These are phyloP conservation scores for Ctenopoma multispine DNA, from an alignment of 2,797 vertebrate genomes.

Conservation along the genomic window DNA sequence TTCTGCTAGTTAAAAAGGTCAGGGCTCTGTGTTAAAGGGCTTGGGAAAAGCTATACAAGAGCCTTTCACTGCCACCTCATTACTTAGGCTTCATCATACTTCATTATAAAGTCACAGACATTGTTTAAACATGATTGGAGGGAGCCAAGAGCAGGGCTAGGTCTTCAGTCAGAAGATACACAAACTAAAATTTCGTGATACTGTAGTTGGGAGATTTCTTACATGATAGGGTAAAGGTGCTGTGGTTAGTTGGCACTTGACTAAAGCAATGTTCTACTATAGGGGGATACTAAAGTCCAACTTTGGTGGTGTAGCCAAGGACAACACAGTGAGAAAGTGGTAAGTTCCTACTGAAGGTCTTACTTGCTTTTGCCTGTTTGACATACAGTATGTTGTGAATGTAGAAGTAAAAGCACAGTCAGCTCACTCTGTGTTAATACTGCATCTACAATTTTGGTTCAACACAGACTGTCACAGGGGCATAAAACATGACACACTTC, in stretches of 20 bases:
- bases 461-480: background rate
- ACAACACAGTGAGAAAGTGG: too few species aligned
- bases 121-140: slow-evolving; percentile 78
- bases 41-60: slow-evolving; percentile 71
- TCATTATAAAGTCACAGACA: slow-evolving; percentile 76
- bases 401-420: slow-evolving; percentile 2
- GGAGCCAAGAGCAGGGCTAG: slow-evolving; percentile 15
- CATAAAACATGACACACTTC: slow-evolving; percentile 1
- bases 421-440: background rate
- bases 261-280: background rate
- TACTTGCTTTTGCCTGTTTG: background rate
- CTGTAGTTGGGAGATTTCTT: slow-evolving; percentile 4
- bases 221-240: slow-evolving; percentile 21
- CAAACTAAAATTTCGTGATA: slow-evolving; percentile 23
- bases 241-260: background rate
- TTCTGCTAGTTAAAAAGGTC: slow-evolving; percentile 86
- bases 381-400: background rate
- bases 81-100: slow-evolving; percentile 80
- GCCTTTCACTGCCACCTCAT: slow-evolving; percentile 73
- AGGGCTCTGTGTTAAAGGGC: slow-evolving; percentile 78
- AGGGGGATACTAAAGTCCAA: too few species aligned
- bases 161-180: slow-evolving; percentile 21
- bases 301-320: too few species aligned
- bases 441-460: background rate
- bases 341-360: background rate